phyloP scores from a whole-genome alignment of 2,113 vertebrate species.

The Eubucco bourcierii region DNA sequence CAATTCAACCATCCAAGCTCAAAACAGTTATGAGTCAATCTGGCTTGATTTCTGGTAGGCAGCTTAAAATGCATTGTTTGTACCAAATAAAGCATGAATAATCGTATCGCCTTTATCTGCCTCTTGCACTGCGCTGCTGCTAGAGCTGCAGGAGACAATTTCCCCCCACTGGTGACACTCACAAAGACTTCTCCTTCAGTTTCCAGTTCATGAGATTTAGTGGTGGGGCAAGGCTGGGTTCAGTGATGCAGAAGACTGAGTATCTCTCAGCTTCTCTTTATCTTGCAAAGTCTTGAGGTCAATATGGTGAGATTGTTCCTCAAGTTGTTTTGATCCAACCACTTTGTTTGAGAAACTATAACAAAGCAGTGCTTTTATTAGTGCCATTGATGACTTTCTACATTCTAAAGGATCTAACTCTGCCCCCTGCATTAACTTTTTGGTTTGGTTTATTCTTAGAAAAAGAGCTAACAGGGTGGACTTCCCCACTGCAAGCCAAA shows the following conservation, averaged over 20 bases:
- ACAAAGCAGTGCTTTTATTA: neutral
- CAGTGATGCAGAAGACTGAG: neutral
- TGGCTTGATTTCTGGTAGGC: slow-evolving; percentile 11
- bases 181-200: neutral
- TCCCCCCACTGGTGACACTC: neutral
- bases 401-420: neutral
- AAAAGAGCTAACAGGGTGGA: neutral
- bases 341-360: neutral
- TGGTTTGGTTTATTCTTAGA: neutral
- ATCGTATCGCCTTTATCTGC: neutral
- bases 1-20: slow-evolving; percentile 9
- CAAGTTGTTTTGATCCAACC: neutral
- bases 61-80: slow-evolving; percentile 33
- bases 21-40: neutral
- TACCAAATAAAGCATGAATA: slow-evolving; percentile 11
- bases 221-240: neutral
- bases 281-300: neutral
- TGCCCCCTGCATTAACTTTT: neutral
- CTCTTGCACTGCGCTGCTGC: neutral
- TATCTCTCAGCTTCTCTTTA: neutral
- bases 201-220: neutral
- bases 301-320: neutral
- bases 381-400: neutral
- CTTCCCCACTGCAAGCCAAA: neutral
- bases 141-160: neutral